phyloP scores from a whole-genome alignment of 2,888 invertebrate genomes.

The Andrena haemorrhoa region DNA sequence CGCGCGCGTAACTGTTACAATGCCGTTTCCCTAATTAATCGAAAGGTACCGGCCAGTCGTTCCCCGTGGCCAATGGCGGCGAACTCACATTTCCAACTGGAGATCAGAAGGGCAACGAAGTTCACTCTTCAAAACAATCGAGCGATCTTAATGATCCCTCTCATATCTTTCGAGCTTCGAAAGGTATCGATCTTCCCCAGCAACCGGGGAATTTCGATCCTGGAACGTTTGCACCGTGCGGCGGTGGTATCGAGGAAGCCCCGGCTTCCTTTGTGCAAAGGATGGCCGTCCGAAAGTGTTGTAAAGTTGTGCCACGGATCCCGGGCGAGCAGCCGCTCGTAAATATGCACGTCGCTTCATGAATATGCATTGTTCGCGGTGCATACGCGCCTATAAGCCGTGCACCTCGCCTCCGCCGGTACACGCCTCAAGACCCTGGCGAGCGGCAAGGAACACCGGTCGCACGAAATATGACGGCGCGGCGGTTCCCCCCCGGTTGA shows the following conservation, averaged over 20 bases:
- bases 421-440: constrained; percentile 62
- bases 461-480: constrained; percentile 65
- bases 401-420: constrained; percentile 45
- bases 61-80: neutral
- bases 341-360: constrained; percentile 76
- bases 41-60: constrained; percentile 12
- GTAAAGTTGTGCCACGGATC: constrained; percentile 76
- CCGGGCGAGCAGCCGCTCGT: constrained; percentile 74
- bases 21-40: constrained; percentile 25
- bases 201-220: constrained; percentile 45
- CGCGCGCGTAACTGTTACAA: constrained; percentile 14
- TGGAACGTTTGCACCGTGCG: constrained; percentile 28
- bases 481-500: constrained; percentile 38
- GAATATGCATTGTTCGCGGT: constrained; percentile 74
- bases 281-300: constrained; percentile 68
- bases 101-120: too few relatives aligned
- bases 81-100: neutral
- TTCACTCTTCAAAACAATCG: too few relatives aligned
- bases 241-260: constrained; percentile 27
- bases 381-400: constrained; percentile 67
- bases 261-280: constrained; percentile 56
- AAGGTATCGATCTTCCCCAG: constrained; percentile 18
- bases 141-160: too few relatives aligned
- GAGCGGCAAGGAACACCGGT: constrained; percentile 50
- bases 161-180: neutral